These are phyloP conservation scores for Sylvia borin DNA, from an alignment of 2,797 vertebrate species.

Conservation along the genomic window DNA sequence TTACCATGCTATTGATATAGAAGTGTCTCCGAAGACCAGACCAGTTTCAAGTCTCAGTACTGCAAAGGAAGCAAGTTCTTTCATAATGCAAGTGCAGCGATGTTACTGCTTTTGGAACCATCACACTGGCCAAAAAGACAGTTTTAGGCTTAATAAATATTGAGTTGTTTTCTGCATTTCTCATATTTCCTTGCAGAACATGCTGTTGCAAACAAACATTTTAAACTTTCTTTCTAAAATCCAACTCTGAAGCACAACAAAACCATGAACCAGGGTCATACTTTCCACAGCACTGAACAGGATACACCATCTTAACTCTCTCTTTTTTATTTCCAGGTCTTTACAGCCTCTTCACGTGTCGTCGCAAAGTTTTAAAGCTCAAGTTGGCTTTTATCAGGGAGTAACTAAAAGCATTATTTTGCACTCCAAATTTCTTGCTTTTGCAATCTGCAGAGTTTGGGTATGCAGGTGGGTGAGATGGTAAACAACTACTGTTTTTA, in stretches of 20 bases:
- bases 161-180: not conserved
- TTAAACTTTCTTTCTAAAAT: not conserved
- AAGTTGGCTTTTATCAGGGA: not conserved
- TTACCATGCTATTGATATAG: not conserved
- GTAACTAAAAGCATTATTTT: not conserved
- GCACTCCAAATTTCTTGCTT: not conserved
- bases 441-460: not conserved
- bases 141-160: not conserved
- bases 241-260: not conserved
- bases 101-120: not conserved
- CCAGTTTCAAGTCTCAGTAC: not conserved
- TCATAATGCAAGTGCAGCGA: not conserved
- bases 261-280: not conserved
- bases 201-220: not conserved
- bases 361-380: not conserved
- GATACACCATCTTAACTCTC: not conserved
- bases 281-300: not conserved
- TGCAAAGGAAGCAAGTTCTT: not conserved
- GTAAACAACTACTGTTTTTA: not conserved
- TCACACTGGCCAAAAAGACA: not conserved
- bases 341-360: not conserved
- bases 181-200: not conserved
- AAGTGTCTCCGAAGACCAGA: not conserved
- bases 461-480: not conserved
- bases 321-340: not conserved